Percentiles rank a stretch among this genome's conserved stretches.
Conservation (phyloP, 92 coral and sea anemone genomes). For the Epizoanthus illoricatus region DNA sequence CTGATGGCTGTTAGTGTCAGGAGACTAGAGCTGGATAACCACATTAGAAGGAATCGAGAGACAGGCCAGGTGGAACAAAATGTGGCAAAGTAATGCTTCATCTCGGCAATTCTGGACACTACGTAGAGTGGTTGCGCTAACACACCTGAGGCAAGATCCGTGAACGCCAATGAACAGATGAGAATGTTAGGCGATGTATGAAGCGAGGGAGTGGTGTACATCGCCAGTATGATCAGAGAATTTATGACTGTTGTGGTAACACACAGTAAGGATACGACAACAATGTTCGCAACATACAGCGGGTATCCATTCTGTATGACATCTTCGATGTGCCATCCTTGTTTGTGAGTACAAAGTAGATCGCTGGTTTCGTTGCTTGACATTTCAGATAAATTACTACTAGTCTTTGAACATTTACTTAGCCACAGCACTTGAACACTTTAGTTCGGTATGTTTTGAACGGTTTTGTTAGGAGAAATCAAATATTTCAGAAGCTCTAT, state of each 20-base stretch:
- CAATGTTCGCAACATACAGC: constrained; percentile 11
- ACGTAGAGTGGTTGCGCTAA: constrained; percentile 26
- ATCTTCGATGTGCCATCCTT: constrained; percentile 21
- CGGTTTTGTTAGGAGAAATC: too few species aligned
- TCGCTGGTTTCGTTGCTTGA: not conserved
- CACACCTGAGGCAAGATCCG: constrained; percentile 35
- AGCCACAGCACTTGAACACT: too few species aligned
- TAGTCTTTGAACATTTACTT: too few species aligned
- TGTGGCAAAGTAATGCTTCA: constrained; percentile 10
- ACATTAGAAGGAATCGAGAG: constrained; percentile 17
- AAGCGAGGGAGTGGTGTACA: constrained; percentile 28
- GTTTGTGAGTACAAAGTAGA: constrained; percentile 16
- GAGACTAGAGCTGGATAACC: constrained; percentile 26
- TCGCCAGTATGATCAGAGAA: constrained; percentile 11
- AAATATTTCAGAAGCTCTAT: too few species aligned
- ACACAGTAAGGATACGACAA: constrained; percentile 1
- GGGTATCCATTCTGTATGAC: not conserved
- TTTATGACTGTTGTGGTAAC: constrained; percentile 17
- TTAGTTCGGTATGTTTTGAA: too few species aligned
- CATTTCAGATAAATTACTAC: not conserved
- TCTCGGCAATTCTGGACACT: constrained; percentile 28
- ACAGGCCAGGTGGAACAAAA: constrained; percentile 36
- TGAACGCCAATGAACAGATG: constrained; percentile 28
- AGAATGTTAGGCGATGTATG: constrained; percentile 32
- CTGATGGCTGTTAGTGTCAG: constrained; percentile 19